phyloP scores from a whole-genome alignment of 1,140 invertebrate genomes.

The Parasteatoda tepidariorum region DNA sequence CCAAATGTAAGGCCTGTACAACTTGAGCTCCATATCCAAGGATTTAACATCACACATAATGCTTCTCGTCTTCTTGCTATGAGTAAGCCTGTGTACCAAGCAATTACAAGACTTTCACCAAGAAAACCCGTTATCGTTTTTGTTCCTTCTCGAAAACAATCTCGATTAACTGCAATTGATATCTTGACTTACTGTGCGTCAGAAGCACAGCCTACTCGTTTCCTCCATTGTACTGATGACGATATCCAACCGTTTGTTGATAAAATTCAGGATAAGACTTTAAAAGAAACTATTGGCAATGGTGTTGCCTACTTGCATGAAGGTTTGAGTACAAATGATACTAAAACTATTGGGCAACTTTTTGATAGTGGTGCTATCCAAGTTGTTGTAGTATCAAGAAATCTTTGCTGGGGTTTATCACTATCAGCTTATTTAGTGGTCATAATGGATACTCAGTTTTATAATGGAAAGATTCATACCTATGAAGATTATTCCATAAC shows the following conservation, averaged over 20 bases:
- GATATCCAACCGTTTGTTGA: slow-evolving; percentile 89
- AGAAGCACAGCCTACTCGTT: slow-evolving; percentile 84
- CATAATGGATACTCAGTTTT: slow-evolving; percentile 97
- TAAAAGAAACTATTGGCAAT: slow-evolving; percentile 87
- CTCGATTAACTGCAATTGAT: slow-evolving; percentile 93
- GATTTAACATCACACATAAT: slow-evolving; percentile 98
- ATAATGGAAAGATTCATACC: slow-evolving; percentile 88
- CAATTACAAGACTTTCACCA: slow-evolving; percentile 87
- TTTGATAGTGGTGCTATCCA: slow-evolving; percentile 95
- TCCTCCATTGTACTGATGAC: slow-evolving; percentile 88
- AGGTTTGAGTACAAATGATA: slow-evolving; percentile 85
- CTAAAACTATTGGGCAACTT: slow-evolving; percentile 89
- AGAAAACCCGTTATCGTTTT: slow-evolving; percentile 95
- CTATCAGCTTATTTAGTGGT: slow-evolving; percentile 92
- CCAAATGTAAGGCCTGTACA: slow-evolving; percentile 96
- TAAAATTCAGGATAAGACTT: slow-evolving; percentile 83
- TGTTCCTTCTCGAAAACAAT: slow-evolving; percentile 94
- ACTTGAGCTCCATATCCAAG: slow-evolving; percentile 94
- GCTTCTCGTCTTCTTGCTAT: slow-evolving; percentile 94
- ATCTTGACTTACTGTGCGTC: slow-evolving; percentile 92
- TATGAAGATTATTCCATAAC: slow-evolving; percentile 99
- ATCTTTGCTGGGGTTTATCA: slow-evolving; percentile 91
- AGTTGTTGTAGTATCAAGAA: slow-evolving; percentile 88
- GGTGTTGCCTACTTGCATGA: slow-evolving; percentile 98
- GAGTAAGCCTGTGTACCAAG: slow-evolving; percentile 97